Evolutionary conservation across 2,113 vertebrate genomes (phyloP).

Genomic region (Cyanoderma ruficeps): DNA sequence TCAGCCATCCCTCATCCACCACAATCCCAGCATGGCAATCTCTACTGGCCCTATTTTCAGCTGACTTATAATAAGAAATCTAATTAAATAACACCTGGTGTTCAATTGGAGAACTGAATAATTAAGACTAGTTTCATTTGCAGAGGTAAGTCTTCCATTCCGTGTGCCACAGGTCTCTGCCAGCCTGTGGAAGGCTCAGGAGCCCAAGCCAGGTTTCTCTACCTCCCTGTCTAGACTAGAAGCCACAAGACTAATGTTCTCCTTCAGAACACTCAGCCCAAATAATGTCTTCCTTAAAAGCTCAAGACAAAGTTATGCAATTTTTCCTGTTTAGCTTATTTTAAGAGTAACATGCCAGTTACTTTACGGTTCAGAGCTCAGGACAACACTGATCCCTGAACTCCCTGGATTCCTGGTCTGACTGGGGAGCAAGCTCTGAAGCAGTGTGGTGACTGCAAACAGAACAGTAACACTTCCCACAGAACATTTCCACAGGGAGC

Average conservation of each 20-base stretch:
- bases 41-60: background rate
- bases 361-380: background rate
- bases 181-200: background rate
- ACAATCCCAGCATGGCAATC: background rate
- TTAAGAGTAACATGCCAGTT: background rate
- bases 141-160: background rate
- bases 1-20: background rate
- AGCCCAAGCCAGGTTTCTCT: conserved; percentile 10
- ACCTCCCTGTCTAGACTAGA: conserved; percentile 39
- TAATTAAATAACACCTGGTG: background rate
- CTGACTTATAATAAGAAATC: background rate
- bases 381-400: background rate
- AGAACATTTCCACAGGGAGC: background rate
- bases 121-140: background rate
- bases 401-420: background rate
- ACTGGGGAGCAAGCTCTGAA: background rate
- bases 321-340: conserved; percentile 35
- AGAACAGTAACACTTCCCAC: background rate
- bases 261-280: conserved; percentile 1
- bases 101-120: background rate
- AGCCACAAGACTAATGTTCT: conserved; percentile 8
- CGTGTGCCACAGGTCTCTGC: background rate
- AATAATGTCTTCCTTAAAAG: conserved; percentile 26
- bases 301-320: conserved; percentile 19
- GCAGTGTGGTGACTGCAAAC: background rate